Evolutionary conservation across 2,797 vertebrate genomes (phyloP).

Genomic region (Arnoldichthys spilopterus): DNA sequence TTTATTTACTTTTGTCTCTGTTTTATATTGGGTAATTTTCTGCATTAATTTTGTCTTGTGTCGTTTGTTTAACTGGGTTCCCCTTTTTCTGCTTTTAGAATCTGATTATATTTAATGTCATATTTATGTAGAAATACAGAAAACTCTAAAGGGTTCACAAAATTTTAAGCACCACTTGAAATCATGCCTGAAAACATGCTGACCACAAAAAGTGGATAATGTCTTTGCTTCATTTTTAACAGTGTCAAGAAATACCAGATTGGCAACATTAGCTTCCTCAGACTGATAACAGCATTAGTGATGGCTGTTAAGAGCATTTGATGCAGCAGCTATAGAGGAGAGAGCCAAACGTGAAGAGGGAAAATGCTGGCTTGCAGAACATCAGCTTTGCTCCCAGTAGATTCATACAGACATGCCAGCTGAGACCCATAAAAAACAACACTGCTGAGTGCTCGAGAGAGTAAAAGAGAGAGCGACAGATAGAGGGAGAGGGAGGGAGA

Average conservation of each 20-base stretch:
- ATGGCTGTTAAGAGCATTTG: conserved; percentile 36
- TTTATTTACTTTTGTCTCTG: too few relatives aligned
- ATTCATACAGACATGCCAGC: conserved; percentile 30
- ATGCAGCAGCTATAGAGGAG: conserved; percentile 30
- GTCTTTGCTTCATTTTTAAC: conserved; percentile 8
- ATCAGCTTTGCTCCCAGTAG: conserved; percentile 32
- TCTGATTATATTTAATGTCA: too few relatives aligned
- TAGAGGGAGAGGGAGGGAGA: too few relatives aligned
- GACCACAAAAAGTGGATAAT: background rate
- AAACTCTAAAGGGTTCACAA: too few relatives aligned
- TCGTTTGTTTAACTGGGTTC: too few relatives aligned
- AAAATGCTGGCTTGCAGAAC: conserved; percentile 37
- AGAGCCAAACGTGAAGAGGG: conserved; percentile 17
- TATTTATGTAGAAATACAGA: too few relatives aligned
- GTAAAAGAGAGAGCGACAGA: too few relatives aligned
- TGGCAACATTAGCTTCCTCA: background rate
- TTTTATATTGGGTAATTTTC: too few relatives aligned
- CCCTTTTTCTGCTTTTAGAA: too few relatives aligned
- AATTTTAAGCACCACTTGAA: too few relatives aligned
- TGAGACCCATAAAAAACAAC: conserved; percentile 29
- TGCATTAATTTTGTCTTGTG: too few relatives aligned
- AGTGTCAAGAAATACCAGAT: background rate
- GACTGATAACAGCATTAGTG: conserved; percentile 20
- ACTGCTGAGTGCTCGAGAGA: background rate
- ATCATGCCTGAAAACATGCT: background rate